Evolutionary conservation across 2,113 vertebrate species (phyloP), one percentile per base, ranked within the genome.

Genomic region (Paratilapia polleni): DNA sequence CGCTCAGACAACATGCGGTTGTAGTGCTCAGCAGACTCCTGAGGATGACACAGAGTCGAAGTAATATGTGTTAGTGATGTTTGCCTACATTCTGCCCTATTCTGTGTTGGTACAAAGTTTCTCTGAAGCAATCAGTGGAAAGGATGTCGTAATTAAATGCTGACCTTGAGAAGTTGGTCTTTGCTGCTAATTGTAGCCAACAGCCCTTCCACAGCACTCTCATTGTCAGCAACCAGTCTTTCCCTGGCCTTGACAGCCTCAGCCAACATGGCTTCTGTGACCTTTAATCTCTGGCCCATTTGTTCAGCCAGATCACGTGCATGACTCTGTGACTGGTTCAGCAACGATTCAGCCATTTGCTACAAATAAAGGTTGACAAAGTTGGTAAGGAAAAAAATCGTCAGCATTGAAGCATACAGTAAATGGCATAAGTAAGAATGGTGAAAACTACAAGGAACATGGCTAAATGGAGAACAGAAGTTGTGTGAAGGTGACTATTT

Each of bases 281-380:
- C 91, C 88, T 97, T 97, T 80, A 96, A 92, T 92, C 95, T 95
- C 81, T 96, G 96, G 75, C 91, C 89, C 95, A 96, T 95, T 85
- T 95, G 96, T 52, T 96, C 95, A 20, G 91, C 93, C 1, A 96
- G 80, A 85, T 96, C 95, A 28, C 74, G 85, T 11, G 89, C 81
- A 28, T 93, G 88, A 77, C 77, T 94, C 60, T 96, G 94, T 2
- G 94, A 93, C 84, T 95, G 93, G 88, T 60, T 95, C 43, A 96
- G 66, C 92, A 95, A 34, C 1, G 91, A 89, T 24, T 87, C 79
- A 1, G 93, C 78, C 93, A 96, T 92, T 68, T 96, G 94, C 96
- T 96, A 70, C 2, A 49, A 26, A 73, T 7, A 79, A 64, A 78
- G 10, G 59, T 5, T 2, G 6, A 12, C 13, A 58, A 31, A 36